Evolutionary conservation across 2,113 vertebrate species (phyloP), one percentile per base, ranked within the genome.

Genomic region (Chloropsis hardwickii): DNA sequence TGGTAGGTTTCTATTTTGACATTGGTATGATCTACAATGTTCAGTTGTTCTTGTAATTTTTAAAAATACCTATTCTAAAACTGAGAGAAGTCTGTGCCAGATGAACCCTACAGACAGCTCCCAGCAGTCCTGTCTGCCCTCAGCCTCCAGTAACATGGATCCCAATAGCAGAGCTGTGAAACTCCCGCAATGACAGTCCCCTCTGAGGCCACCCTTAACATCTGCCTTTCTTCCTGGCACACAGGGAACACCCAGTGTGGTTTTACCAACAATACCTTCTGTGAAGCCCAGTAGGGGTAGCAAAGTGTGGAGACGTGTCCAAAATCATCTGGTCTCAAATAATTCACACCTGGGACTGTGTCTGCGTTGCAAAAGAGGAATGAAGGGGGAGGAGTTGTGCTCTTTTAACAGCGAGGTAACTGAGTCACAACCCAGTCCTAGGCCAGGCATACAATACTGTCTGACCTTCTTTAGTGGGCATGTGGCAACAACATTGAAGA

Each of bases 201-300:
- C 57, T 56, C 78, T 20, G 44, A 28, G 42, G 44, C 53, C 48
- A 45, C 5, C 3, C 3, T n/a, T 6, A n/a, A 14, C 24, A 19
- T 8, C 47, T 60, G 14, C 29, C 58, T 25, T 27, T 69, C 17
- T 40, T 82, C 28, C 66, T 61, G 37, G 44, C 24, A 25, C 33
- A 19, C 25, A 7, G 18, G 31, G 33, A 29, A 56, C 12, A 58
- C n/a, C 39, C 16, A 33, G 0, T 0, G n/a, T n/a, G 14, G 9
- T 42, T 65, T 65, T 35, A 27, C 17, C 66, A 58, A 24, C 16
- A 11, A 4, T 65, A 42, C 35, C 57, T 62, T 37, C 88, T 81
- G 65, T 42, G 27, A n/a, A 77, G 47, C 42, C 21, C 60, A 15
- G 19, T 19, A 33, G 5, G 39, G 29, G 28, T 11, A 21, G 40